Percentiles rank a stretch among this genome's conserved stretches.
phyloP scores from a whole-genome alignment of 2,113 vertebrate genomes.

The Marmota monax region DNA sequence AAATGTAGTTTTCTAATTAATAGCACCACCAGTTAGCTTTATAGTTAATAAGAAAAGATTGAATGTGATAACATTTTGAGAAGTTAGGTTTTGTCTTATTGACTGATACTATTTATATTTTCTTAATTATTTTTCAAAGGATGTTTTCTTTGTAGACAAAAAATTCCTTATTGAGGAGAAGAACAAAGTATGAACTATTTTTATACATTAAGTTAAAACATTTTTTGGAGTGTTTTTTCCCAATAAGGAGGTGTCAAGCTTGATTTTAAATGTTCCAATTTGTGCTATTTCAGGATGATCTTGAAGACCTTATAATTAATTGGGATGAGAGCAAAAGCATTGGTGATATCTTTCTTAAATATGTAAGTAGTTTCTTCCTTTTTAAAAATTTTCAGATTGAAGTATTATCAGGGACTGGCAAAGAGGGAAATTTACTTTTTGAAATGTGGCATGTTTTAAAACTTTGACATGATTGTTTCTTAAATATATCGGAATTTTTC shows the following conservation, averaged over 20 bases:
- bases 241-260: not conserved
- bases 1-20: slow-evolving; percentile 54
- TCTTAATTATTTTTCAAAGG: slow-evolving; percentile 57
- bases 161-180: not conserved
- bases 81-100: slow-evolving; percentile 41
- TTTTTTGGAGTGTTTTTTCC: not conserved
- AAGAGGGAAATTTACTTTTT: slow-evolving; percentile 31
- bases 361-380: slow-evolving; percentile 90
- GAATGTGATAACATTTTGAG: not conserved
- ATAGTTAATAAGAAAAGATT: slow-evolving; percentile 54
- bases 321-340: slow-evolving; percentile 97
- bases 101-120: slow-evolving; percentile 37
- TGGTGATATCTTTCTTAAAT: slow-evolving; percentile 96
- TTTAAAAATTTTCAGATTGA: slow-evolving; percentile 85
- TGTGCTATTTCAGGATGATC: slow-evolving; percentile 90
- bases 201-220: not conserved
- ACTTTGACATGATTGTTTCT: slow-evolving; percentile 1
- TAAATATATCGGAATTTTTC: slow-evolving; percentile 2
- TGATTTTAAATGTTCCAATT: not conserved
- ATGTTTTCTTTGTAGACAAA: slow-evolving; percentile 40
- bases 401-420: slow-evolving; percentile 27
- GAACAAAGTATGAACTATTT: slow-evolving; percentile 12
- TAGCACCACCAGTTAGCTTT: not conserved
- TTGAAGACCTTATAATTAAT: slow-evolving; percentile 95
- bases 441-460: slow-evolving; percentile 61